Conservation (phyloP, 2,113 vertebrate species). For the Anguilla japonica region DNA sequence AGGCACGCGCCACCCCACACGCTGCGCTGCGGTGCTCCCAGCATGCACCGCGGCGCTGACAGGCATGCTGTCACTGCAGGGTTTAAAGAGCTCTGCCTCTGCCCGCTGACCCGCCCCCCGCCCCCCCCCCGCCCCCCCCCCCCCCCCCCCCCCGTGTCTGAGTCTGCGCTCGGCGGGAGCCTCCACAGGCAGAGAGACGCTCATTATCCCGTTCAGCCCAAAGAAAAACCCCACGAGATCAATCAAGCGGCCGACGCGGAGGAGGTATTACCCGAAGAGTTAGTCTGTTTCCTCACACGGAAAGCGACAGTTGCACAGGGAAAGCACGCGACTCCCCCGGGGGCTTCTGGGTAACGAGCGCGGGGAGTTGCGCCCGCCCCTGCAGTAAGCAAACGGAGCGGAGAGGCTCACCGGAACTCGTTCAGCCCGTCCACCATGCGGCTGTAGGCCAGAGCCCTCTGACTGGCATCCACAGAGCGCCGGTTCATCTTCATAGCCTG, state of each 20-base stretch:
- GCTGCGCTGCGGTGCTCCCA: neutral
- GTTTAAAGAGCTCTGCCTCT: neutral
- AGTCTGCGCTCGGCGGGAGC: no score
- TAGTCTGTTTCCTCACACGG: neutral
- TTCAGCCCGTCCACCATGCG: slow-evolving; percentile 96
- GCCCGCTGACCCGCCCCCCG: neutral
- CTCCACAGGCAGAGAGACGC: neutral
- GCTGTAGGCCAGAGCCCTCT: slow-evolving; percentile 89
- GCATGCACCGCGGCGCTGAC: neutral
- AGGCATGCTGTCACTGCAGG: neutral
- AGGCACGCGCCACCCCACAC: slow-evolving; percentile 45
- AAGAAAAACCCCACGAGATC: neutral
- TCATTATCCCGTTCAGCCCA: neutral
- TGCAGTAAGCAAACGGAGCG: neutral
- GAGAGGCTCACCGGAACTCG: slow-evolving; percentile 85
- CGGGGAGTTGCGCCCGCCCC: neutral
- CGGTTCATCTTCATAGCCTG: slow-evolving; percentile 99
- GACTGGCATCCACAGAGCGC: slow-evolving; percentile 89
- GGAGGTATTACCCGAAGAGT: neutral
- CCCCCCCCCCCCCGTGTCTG: neutral
- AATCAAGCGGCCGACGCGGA: neutral
- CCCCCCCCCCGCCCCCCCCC: no score
- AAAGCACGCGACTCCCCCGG: neutral
- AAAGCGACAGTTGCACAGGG: neutral
- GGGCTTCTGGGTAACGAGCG: neutral